Evolutionary conservation across 92 coral and sea anemone genomes (phyloP).

Genomic region (Phenganax stokvisi): DNA sequence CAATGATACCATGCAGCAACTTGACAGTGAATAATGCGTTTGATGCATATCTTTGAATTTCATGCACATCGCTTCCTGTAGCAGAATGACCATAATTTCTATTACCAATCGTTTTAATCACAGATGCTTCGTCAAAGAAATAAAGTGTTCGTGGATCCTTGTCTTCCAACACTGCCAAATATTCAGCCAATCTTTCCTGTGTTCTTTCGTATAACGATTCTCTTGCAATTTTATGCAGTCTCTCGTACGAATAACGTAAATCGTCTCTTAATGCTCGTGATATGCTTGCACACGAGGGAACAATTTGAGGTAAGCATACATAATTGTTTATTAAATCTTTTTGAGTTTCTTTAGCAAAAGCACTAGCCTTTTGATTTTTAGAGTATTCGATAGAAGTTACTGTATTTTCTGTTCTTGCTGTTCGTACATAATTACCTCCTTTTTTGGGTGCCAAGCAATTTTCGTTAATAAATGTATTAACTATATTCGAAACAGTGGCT

Average conservation of each 20-base stretch:
- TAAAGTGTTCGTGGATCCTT: slow-evolving; percentile 33
- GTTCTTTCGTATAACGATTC: slow-evolving; percentile 25
- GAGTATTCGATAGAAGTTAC: slow-evolving; percentile 41
- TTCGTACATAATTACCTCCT: slow-evolving; percentile 44
- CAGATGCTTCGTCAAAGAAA: slow-evolving; percentile 41
- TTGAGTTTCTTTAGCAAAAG: slow-evolving; percentile 41
- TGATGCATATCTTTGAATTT: slow-evolving; percentile 47
- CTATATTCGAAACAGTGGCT: background rate
- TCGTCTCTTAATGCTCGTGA: background rate
- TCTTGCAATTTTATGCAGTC: background rate
- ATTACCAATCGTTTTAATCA: slow-evolving; percentile 44
- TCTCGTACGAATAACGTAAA: background rate
- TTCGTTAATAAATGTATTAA: slow-evolving; percentile 8
- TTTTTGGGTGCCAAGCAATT: slow-evolving; percentile 34
- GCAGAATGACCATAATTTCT: slow-evolving; percentile 37
- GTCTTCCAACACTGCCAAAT: slow-evolving; percentile 28
- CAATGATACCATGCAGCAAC: slow-evolving; percentile 2
- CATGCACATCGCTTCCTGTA: slow-evolving; percentile 9
- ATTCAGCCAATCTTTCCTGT: slow-evolving; percentile 36
- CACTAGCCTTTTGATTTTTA: slow-evolving; percentile 45
- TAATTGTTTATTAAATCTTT: slow-evolving; percentile 32
- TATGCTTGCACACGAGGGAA: slow-evolving; percentile 40
- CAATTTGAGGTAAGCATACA: slow-evolving; percentile 33
- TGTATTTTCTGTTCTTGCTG: slow-evolving; percentile 49
- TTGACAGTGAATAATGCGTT: slow-evolving; percentile 42